These are phyloP conservation scores for Triplophysa dalaica DNA, from an alignment of 2,113 vertebrate species.

Conservation along the genomic window DNA sequence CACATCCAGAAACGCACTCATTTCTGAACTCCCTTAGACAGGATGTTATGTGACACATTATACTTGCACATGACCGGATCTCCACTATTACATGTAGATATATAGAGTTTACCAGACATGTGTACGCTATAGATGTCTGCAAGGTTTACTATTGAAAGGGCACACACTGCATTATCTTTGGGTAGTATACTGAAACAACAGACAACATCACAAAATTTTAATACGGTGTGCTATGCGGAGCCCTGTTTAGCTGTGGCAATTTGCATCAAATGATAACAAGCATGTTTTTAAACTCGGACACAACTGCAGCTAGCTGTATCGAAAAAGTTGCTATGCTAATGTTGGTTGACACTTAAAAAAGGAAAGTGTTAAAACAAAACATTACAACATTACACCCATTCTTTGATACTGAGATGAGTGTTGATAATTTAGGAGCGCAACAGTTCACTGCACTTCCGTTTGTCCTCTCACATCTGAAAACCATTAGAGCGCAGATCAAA, in stretches of 20 bases:
- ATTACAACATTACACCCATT: not conserved
- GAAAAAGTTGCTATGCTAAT: not conserved
- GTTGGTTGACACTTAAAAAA: not conserved
- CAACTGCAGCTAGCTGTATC: not conserved
- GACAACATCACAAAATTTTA: not conserved
- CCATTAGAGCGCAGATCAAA: slow-evolving; percentile 50
- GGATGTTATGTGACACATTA: slow-evolving; percentile 3
- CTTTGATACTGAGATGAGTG: not conserved
- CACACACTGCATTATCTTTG: not conserved
- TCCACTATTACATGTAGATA: not conserved
- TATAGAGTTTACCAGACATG: not conserved
- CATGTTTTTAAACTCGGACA: not conserved
- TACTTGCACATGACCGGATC: slow-evolving; percentile 16
- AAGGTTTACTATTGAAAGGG: not conserved
- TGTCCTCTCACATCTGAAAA: slow-evolving; percentile 45
- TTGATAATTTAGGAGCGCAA: slow-evolving; percentile 23
- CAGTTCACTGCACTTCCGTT: slow-evolving; percentile 21
- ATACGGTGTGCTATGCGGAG: too few species aligned
- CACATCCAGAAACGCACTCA: not conserved
- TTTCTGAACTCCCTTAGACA: slow-evolving; percentile 24
- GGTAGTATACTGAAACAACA: not conserved
- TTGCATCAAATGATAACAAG: not conserved
- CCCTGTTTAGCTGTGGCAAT: too few species aligned
- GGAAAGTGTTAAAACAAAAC: not conserved
- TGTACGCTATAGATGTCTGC: not conserved